Base-by-base conservation (phyloP, 2,797 vertebrate species). In the Falco biarmicus region DNA sequence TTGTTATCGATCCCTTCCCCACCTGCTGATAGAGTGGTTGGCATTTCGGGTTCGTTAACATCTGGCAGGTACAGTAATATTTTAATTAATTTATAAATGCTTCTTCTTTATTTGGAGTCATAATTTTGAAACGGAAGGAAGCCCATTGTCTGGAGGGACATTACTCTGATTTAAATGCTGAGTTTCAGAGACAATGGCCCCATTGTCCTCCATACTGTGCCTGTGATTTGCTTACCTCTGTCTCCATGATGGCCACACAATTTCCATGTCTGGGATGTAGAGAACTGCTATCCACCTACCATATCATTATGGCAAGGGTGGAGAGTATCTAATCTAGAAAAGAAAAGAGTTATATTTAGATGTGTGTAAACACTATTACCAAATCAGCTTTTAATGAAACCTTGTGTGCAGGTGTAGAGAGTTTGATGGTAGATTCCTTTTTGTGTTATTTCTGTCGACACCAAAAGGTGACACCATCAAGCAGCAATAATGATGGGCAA, bases 241-340 rank as follows among this genome's bases (percentile, higher is more conserved):
- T 34, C 75, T 92, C 77, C 1, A 0, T 17, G 37, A 41, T 0
- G 15, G 87, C 79, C 45, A 13, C 31, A 8, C 53, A 20, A 53
- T 87, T 92, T 89, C 93, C 84, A 25, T 5, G 86, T 95, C 95
- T 96, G 95, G 92, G 89, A 17, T 54, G 71, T 7, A 57, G 20
- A 68, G 78, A 86, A 84, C 47, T 26, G 31, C 86, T 86, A 32
- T 68, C 84, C 81, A 54, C 43, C 19, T 11, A 93, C 77, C 17
- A 1, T 69, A 31, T 93, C 86, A 96, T 96, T 94, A 94, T 0
- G 4, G 59, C 43, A 50, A 73, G 90, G 95, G 95, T 80, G 96
- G 95, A 60, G 93, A 71, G 41, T 6, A 18, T 43, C 74, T 94
- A 10, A 91, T 71, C 94, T 69, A 13, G 37, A 91, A 59, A 77